A percentile compares a stretch with the other conserved stretches of the same genome.
phyloP scores from a whole-genome alignment of 2,797 vertebrate genomes.

The Myotis myotis region DNA sequence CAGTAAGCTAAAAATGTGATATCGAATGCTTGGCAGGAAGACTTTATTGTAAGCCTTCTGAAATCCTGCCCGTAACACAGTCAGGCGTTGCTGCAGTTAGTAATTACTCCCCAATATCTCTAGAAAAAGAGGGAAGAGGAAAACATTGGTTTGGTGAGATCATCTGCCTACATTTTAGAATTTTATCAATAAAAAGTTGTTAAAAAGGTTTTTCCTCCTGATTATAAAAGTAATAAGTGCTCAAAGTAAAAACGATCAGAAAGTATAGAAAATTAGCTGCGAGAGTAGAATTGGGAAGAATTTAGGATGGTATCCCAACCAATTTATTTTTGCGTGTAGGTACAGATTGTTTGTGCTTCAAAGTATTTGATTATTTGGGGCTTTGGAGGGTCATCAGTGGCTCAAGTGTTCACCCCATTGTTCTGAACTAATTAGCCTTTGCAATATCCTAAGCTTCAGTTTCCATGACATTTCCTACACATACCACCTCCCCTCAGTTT shows the following conservation, averaged over 20 bases:
- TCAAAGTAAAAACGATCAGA: not conserved
- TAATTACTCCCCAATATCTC: not conserved
- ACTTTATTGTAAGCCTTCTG: slow-evolving; percentile 39
- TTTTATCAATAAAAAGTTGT: not conserved
- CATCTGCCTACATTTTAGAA: not conserved
- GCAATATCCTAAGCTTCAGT: slow-evolving; percentile 4
- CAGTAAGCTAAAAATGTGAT: slow-evolving; percentile 61
- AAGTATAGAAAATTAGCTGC: not conserved
- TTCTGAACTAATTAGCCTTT: slow-evolving; percentile 34
- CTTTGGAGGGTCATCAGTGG: not conserved
- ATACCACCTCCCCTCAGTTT: not conserved
- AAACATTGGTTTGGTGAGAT: not conserved
- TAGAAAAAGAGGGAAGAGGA: not conserved
- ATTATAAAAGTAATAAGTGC: slow-evolving; percentile 10
- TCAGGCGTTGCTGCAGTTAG: not conserved
- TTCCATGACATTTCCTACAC: slow-evolving; percentile 13
- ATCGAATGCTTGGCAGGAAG: slow-evolving; percentile 46
- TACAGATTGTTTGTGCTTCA: not conserved
- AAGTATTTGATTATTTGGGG: slow-evolving; percentile 13
- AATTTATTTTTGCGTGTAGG: not conserved
- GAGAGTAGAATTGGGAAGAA: not conserved
- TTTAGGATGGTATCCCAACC: not conserved
- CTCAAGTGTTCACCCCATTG: not conserved
- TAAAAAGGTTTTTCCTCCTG: not conserved
- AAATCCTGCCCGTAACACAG: slow-evolving; percentile 40